Evolutionary conservation across 2,113 vertebrate genomes (phyloP), one percentile per base, ranked within the genome.

Genomic region (Macrotis lagotis): DNA sequence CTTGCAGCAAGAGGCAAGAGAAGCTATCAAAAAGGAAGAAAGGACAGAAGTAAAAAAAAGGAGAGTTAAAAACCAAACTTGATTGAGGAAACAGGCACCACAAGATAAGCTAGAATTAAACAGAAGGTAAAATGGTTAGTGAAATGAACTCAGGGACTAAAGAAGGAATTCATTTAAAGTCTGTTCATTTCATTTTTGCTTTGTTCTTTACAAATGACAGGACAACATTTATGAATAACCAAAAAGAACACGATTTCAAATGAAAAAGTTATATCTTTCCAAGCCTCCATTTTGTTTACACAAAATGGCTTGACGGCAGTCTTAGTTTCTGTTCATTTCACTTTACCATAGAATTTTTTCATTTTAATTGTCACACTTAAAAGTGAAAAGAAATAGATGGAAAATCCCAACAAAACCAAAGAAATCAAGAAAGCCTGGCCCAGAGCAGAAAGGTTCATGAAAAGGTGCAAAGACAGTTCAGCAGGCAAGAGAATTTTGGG

Each of bases 1-100:
- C 99, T 99, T 99, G 99, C 98, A 98, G 99, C 98, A 99, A 99
- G 98, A 98, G 99, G 99, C 98, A 99, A 99, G 98, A 99, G 98
- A 98, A 99, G 99, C 99, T 99, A 99, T 98, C 98, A 97, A 98
- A 97, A 98, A 98, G 95, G 92, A 98, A 98, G 98, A 99, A 98
- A 99, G 98, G 98, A 98, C 98, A 98, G 98, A 98, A 98, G 97
- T 93, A 98, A 98, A 98, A 97, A 59, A 98, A 97, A 98, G 98
- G 97, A 97, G 98, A 98, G 98, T 99, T 98, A 99, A 99, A 98
- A 98, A 99, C 96, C 98, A 98, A 98, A 98, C 98, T 98, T 97
- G 98, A 98, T 98, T 88, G 92, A 98, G 97, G 96, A 96, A 98
- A 98, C 96, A 98, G 98, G 98, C 96, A 98, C 97, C 98, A 98